Evolutionary conservation across 1,140 invertebrate genomes (phyloP).

Genomic region (Whitmania pigra): DNA sequence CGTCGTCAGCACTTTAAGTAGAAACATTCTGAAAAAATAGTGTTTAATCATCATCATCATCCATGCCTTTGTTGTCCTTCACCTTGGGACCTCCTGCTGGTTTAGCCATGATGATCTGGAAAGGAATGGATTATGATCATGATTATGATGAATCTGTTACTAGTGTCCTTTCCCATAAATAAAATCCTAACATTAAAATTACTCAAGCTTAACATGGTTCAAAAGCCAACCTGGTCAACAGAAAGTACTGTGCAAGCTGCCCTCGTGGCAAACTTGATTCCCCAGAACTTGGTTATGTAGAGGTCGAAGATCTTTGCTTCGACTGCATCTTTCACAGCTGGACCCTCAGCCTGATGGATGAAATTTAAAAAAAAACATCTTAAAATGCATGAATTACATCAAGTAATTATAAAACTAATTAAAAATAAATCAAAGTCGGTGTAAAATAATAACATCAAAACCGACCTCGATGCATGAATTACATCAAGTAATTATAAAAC

Average conservation of each 20-base stretch:
- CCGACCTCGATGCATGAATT: slow-evolving; percentile 47
- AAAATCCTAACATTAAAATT: neutral
- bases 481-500: too few species aligned
- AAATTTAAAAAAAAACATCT: too few species aligned
- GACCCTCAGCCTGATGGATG: slow-evolving; percentile 41
- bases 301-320: slow-evolving; percentile 51
- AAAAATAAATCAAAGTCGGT: neutral
- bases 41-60: slow-evolving; percentile 14
- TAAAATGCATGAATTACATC: neutral
- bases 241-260: slow-evolving; percentile 83
- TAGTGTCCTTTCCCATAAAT: neutral
- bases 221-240: slow-evolving; percentile 59
- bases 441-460: neutral
- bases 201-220: neutral
- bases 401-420: too few species aligned
- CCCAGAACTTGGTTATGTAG: slow-evolving; percentile 79
- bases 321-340: slow-evolving; percentile 58
- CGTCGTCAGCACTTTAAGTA: too few species aligned
- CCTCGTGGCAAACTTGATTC: slow-evolving; percentile 80
- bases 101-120: slow-evolving; percentile 95
- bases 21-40: neutral
- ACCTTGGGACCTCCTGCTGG: slow-evolving; percentile 85
- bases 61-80: slow-evolving; percentile 49
- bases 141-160: neutral
- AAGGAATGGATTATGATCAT: slow-evolving; percentile 14